A percentile compares a stretch with the other conserved stretches of the same genome.
Evolutionary conservation across 2,888 invertebrate genomes (phyloP).

Genomic region (Himalopsyche anomala): DNA sequence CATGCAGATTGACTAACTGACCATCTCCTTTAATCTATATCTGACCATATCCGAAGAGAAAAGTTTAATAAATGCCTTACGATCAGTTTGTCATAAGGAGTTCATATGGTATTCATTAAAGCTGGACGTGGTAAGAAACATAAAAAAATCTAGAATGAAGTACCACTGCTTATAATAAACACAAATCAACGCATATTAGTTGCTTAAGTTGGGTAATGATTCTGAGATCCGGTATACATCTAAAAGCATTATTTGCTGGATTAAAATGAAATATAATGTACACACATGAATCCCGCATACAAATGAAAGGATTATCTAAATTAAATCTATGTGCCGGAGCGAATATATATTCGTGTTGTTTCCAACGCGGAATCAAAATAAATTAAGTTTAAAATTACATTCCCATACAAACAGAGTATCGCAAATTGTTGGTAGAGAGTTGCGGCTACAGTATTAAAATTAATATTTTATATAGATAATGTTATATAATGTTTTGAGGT

Average conservation of each 20-base stretch:
- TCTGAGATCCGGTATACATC: constrained; percentile 12
- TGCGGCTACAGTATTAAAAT: too few species aligned
- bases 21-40: too few species aligned
- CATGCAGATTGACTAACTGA: too few species aligned
- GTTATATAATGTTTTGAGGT: too few species aligned
- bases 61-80: too few species aligned
- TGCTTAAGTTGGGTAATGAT: constrained; percentile 32
- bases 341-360: constrained; percentile 30
- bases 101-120: too few species aligned
- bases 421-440: too few species aligned
- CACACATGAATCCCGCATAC: constrained; percentile 24
- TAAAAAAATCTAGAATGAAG: background rate
- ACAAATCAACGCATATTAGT: background rate
- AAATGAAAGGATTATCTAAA: constrained; percentile 31
- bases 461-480: too few species aligned
- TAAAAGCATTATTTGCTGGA: constrained; percentile 17
- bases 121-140: too few species aligned
- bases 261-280: constrained; percentile 28
- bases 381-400: constrained; percentile 20
- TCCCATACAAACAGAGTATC: background rate
- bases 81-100: too few species aligned
- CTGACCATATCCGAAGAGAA: too few species aligned
- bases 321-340: constrained; percentile 10
- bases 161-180: background rate
- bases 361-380: background rate